These are phyloP conservation scores for Streptopelia turtur DNA, from an alignment of 2,797 vertebrate species.

Conservation along the genomic window DNA sequence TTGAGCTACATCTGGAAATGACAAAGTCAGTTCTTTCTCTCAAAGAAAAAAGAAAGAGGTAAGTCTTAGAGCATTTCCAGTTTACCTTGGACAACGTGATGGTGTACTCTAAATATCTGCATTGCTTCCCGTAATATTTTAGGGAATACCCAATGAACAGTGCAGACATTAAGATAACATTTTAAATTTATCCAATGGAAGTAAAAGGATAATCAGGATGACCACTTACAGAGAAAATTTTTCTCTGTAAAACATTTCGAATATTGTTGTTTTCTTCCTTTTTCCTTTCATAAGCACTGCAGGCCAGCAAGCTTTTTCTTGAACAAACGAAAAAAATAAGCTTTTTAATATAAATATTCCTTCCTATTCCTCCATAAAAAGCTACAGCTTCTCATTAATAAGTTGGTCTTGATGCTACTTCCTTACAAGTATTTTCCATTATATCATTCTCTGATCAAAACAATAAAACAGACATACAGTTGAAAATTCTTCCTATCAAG, in stretches of 20 bases:
- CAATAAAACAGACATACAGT: background rate
- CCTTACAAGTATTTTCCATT: conserved; percentile 11
- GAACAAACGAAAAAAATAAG: background rate
- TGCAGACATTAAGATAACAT: background rate
- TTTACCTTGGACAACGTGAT: background rate
- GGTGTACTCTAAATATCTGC: background rate
- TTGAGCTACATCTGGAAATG: background rate
- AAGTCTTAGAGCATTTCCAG: background rate
- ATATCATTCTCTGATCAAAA: conserved; percentile 3
- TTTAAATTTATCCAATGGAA: background rate
- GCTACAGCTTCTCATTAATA: background rate
- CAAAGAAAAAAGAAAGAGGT: background rate
- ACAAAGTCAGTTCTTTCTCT: background rate
- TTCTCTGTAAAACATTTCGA: background rate
- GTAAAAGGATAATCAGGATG: background rate
- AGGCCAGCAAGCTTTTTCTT: background rate
- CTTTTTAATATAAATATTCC: background rate
- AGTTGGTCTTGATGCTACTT: background rate
- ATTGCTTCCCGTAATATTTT: background rate
- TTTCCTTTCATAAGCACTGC: background rate
- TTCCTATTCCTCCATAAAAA: background rate
- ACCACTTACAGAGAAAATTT: background rate
- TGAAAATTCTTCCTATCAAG: background rate
- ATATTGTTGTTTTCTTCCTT: background rate
- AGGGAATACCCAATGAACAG: background rate